Evolutionary conservation across 2,888 invertebrate species (phyloP).

Genomic region (Muschampia plurimacula): DNA sequence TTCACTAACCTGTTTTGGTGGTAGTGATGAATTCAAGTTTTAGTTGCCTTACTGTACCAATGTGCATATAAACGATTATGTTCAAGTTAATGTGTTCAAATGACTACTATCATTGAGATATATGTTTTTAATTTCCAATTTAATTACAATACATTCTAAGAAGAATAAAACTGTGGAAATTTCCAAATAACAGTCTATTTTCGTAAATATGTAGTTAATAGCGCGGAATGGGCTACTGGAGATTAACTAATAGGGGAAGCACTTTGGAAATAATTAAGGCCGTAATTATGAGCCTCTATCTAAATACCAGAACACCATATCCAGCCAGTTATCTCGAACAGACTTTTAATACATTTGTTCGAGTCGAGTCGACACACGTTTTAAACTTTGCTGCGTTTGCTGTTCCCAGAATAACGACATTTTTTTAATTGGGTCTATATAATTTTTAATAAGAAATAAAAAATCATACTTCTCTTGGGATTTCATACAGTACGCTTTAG

Average conservation of each 20-base stretch:
- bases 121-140: constrained; percentile 53
- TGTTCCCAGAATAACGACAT: constrained; percentile 7
- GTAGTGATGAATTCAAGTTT: background rate
- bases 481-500: constrained; percentile 38
- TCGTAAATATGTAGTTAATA: constrained; percentile 67
- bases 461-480: constrained; percentile 23
- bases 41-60: background rate
- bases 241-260: constrained; percentile 74
- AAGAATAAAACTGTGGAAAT: constrained; percentile 57
- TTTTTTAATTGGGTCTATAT: constrained; percentile 1
- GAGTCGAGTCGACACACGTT: background rate
- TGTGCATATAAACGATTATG: background rate
- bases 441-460: constrained; percentile 38
- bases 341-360: constrained; percentile 4
- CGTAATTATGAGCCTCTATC: constrained; percentile 47
- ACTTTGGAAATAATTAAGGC: constrained; percentile 66
- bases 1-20: background rate
- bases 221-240: constrained; percentile 55
- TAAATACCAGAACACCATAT: constrained; percentile 34
- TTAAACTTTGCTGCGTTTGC: background rate
- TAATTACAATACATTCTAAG: constrained; percentile 51
- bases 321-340: constrained; percentile 5
- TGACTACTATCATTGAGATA: constrained; percentile 47
- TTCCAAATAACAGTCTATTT: constrained; percentile 70
- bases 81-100: constrained; percentile 8